These are phyloP conservation scores for Cirrhinus mrigala DNA, from an alignment of 2,797 vertebrate species.

Conservation along the genomic window DNA sequence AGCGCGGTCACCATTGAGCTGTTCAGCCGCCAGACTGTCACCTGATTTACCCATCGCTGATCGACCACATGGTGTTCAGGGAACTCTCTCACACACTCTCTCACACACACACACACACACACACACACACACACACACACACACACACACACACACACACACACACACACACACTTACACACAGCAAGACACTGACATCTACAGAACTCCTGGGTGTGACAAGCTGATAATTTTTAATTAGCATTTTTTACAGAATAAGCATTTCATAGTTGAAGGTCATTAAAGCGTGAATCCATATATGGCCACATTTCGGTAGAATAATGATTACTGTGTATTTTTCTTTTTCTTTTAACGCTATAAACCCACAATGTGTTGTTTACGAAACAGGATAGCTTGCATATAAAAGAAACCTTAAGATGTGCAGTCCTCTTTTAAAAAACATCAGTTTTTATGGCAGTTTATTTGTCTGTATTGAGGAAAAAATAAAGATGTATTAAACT, in stretches of 20 bases:
- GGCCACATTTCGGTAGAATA: neutral
- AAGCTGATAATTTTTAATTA: neutral
- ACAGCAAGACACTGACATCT: neutral
- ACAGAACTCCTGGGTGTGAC: neutral
- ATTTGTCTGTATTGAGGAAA: neutral
- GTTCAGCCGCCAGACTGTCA: constrained; percentile 85
- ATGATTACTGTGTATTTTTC: neutral
- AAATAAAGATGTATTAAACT: constrained; percentile 34
- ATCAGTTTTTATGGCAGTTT: neutral
- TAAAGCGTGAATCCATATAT: neutral
- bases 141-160: neutral
- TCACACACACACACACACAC: neutral
- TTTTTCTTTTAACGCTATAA: neutral
- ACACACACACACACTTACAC: neutral
- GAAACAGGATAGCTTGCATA: neutral
- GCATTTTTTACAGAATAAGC: neutral
- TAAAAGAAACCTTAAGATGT: neutral
- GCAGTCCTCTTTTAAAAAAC: neutral
- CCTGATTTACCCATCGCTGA: constrained; percentile 36
- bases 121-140: neutral
- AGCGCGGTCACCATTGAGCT: constrained; percentile 88
- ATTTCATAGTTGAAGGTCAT: neutral
- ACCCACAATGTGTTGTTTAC: neutral
- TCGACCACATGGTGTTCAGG: constrained; percentile 4
- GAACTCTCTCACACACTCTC: no score